Conservation (phyloP, 2,888 invertebrate genomes). For the Drosophila fulvimacula region DNA sequence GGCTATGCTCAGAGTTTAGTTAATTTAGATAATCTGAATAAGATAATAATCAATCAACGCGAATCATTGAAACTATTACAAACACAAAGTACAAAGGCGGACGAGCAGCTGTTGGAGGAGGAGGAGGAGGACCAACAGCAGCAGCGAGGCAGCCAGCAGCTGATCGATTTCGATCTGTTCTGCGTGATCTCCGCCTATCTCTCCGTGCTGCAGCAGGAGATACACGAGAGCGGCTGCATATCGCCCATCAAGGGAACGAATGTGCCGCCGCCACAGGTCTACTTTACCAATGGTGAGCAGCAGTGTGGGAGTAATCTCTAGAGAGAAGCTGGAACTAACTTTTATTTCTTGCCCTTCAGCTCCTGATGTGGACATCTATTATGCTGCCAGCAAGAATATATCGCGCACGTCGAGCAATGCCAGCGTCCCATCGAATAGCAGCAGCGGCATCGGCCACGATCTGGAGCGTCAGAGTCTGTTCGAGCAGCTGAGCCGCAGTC, state of each 20-base stretch:
- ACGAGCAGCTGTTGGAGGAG: conserved; percentile 16
- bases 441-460: conserved; percentile 71
- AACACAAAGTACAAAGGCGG: conserved; percentile 64
- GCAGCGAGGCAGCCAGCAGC: conserved; percentile 39
- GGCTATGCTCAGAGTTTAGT: conserved; percentile 85
- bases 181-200: conserved; percentile 84
- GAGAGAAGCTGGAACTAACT: neutral
- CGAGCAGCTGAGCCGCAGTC: conserved; percentile 79
- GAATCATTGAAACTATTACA: conserved; percentile 78
- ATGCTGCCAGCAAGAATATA: conserved; percentile 81
- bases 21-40: conserved; percentile 83
- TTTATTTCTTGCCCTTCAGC: conserved; percentile 27
- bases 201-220: conserved; percentile 84
- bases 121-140: neutral
- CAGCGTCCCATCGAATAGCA: conserved; percentile 81
- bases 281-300: conserved; percentile 83
- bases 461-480: conserved; percentile 72
- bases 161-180: conserved; percentile 84
- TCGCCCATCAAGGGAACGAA: conserved; percentile 85
- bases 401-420: conserved; percentile 83
- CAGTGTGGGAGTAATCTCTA: rapidly evolving
- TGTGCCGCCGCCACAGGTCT: conserved; percentile 85
- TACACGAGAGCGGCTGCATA: conserved; percentile 85
- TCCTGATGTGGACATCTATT: conserved; percentile 76
- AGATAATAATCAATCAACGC: conserved; percentile 82